Evolutionary conservation across 1,140 invertebrate genomes (phyloP).

Genomic region (Coptotermes formosanus): DNA sequence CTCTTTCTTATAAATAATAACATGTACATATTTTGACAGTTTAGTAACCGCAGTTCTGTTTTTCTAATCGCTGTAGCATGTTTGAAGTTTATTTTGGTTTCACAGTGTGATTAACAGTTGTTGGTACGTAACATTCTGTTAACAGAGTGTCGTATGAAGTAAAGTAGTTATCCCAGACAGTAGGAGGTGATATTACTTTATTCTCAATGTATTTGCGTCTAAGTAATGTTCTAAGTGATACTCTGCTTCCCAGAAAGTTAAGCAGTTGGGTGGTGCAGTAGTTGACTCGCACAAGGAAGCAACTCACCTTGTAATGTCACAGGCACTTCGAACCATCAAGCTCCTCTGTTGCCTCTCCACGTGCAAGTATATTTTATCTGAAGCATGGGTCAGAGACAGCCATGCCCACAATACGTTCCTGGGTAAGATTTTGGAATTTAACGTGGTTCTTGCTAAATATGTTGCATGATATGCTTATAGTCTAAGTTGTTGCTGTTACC

Average conservation of each 20-base stretch:
- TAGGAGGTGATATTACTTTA: not conserved
- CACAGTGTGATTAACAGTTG: not conserved
- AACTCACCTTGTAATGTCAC: constrained; percentile 82
- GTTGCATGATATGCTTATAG: no score
- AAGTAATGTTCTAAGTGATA: constrained; percentile 32
- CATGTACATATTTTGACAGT: no score
- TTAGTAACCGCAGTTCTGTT: no score
- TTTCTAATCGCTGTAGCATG: not conserved
- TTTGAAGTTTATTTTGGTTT: not conserved
- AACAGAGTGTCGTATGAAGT: not conserved
- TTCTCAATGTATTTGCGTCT: not conserved
- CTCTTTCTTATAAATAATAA: no score
- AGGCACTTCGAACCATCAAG: constrained; percentile 78
- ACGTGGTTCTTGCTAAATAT: no score
- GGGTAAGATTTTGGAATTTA: constrained; percentile 41
- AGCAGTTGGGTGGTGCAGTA: constrained; percentile 75
- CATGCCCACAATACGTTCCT: constrained; percentile 72
- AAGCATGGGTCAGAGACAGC: constrained; percentile 83
- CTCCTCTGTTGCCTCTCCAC: constrained; percentile 76
- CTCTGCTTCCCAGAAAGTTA: constrained; percentile 55
- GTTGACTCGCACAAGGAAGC: constrained; percentile 66
- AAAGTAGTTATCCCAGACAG: not conserved
- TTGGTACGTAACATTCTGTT: not conserved
- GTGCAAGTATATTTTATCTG: constrained; percentile 73
- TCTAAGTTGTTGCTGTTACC: no score